These are phyloP conservation scores for Orthosia gracilis DNA, from an alignment of 2,888 invertebrate species.

Conservation along the genomic window DNA sequence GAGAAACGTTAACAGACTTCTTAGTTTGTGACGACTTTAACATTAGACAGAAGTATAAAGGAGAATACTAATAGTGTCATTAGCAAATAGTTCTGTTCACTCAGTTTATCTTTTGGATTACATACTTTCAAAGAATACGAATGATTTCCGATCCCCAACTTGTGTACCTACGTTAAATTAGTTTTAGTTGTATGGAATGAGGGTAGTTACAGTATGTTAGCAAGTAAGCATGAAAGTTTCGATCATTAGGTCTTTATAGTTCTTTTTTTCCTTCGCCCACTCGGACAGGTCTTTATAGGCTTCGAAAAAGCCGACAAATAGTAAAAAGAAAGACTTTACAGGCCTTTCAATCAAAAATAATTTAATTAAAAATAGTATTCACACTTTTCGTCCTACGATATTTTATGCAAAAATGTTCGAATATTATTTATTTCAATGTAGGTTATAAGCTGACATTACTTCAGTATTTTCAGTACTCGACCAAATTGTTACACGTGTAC, in stretches of 20 bases:
- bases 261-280: no score
- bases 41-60: no score
- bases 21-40: no score
- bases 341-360: not conserved
- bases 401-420: not conserved
- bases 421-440: not conserved
- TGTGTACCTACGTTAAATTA: conserved; percentile 22
- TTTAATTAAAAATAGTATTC: not conserved
- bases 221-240: conserved; percentile 1
- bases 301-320: not conserved
- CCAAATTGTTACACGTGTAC: conserved; percentile 1
- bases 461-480: not conserved
- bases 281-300: not conserved
- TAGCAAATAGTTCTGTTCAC: conserved; percentile 12
- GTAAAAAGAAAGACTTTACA: not conserved
- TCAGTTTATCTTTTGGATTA: conserved; percentile 25
- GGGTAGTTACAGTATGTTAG: conserved; percentile 7
- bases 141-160: conserved; percentile 30
- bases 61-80: conserved; percentile 23
- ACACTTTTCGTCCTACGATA: not conserved
- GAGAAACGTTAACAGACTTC: no score
- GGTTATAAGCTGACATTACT: not conserved
- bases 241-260: conserved; percentile 1
- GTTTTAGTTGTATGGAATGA: conserved; percentile 28
- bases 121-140: conserved; percentile 28